Base-by-base conservation (phyloP, 2,113 vertebrate species). In the Amphiprion percula region DNA sequence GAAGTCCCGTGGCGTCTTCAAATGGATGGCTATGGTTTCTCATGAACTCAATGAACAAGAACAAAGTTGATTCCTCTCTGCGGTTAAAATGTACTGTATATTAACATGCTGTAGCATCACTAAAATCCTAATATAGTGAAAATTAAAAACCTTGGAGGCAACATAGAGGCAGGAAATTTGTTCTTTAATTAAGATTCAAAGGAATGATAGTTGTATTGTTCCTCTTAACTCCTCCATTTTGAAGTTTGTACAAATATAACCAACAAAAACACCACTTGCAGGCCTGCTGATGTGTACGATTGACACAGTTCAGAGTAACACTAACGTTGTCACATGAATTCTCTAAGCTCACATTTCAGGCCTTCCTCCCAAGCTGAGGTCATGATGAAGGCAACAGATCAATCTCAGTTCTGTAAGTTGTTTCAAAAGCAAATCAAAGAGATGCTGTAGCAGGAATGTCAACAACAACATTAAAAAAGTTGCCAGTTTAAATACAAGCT, bases 31-130 rank as follows among this genome's bases (percentile, higher is more conserved):
- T 50, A 8, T 44, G 11, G 0, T 8, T 53, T 39, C 28, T 19
- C 6, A 49, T 10, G 2, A 67, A 72, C 49, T 30, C 26, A 50
- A 49, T 67, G 19, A 65, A 72, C 49, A 2, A 54, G 49, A 81
- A 56, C 69, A 77, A 54, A 69, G 54, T 63, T 30, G 23, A 1
- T 19, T 1, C 39, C 23, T 44, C 44, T 50, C 66, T 65, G 30
- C n/a, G 21, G 55, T 2, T 54, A 41, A 39, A 70, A 67, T 55
- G 0, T n/a, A 12, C 2, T 33, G 26, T 21, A 44, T 11, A 56
- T 46, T 44, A 26, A 0, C n/a, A 30, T 68, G 1, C 16, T 39
- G 26, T 53, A 39, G 56, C 41, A 16, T 60, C 15, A 47, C 1
- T 0, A 44, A 66, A 44, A 12, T 41, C 64, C 23, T 37, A 4